phyloP scores from a whole-genome alignment of 1,140 invertebrate species.

The Subanguina moxae region DNA sequence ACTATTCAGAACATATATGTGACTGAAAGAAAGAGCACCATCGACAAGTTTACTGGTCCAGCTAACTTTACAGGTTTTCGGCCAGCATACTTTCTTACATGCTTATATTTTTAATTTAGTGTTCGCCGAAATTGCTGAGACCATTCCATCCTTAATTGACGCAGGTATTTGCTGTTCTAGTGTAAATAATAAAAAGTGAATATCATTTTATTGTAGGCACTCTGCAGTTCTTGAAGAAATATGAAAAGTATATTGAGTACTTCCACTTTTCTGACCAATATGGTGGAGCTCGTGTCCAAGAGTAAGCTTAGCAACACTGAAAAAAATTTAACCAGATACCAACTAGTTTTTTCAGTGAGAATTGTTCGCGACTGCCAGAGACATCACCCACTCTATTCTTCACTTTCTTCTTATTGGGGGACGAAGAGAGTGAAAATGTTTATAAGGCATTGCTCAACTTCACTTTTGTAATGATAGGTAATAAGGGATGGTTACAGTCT shows the following conservation, averaged over 20 bases:
- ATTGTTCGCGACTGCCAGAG: slow-evolving; percentile 64
- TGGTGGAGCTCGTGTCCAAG: slow-evolving; percentile 74
- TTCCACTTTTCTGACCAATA: slow-evolving; percentile 96
- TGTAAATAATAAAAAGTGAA: too few species aligned
- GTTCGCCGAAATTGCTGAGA: slow-evolving; percentile 56
- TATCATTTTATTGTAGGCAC: slow-evolving; percentile 47
- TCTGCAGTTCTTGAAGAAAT: slow-evolving; percentile 75
- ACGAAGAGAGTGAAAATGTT: slow-evolving; percentile 21
- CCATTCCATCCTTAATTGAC: slow-evolving; percentile 33
- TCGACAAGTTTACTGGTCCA: slow-evolving; percentile 80
- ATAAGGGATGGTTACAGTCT: too few species aligned
- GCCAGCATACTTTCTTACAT: too few species aligned
- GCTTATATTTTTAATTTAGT: slow-evolving; percentile 26
- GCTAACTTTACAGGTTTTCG: slow-evolving; percentile 25
- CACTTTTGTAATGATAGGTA: slow-evolving; percentile 40
- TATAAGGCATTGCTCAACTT: slow-evolving; percentile 45
- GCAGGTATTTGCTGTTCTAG: slow-evolving; percentile 14
- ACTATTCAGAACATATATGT: slow-evolving; percentile 75
- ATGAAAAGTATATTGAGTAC: slow-evolving; percentile 81
- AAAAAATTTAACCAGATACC: not conserved
- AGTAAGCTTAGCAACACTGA: slow-evolving; percentile 68
- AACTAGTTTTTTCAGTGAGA: slow-evolving; percentile 27
- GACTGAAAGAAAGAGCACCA: slow-evolving; percentile 79
- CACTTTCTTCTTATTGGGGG: slow-evolving; percentile 67
- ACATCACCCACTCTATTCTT: slow-evolving; percentile 71